A percentile compares a stretch with the other conserved stretches of the same genome.
Conservation (phyloP, 2,797 vertebrate species). For the Sphenodon punctatus region DNA sequence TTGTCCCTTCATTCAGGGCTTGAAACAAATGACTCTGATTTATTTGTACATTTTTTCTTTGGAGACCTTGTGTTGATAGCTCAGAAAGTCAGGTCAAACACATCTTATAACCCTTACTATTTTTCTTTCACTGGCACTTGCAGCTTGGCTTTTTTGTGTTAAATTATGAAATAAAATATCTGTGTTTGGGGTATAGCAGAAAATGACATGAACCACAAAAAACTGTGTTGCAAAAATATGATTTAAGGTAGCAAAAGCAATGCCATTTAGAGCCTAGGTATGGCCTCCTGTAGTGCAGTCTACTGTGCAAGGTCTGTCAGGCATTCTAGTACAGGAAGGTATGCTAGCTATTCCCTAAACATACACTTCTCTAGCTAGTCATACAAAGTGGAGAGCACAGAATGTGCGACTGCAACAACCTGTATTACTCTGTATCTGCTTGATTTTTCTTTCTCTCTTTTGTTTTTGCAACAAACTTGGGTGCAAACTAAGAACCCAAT, state of each 20-base stretch:
- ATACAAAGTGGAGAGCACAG: not conserved
- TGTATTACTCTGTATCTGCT: not conserved
- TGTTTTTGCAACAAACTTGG: not conserved
- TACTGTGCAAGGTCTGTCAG: not conserved
- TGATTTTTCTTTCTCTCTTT: not conserved
- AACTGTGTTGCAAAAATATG: not conserved
- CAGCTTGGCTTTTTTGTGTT: not conserved
- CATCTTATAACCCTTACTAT: not conserved
- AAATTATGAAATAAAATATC: not conserved
- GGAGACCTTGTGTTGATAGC: not conserved
- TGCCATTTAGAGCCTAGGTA: not conserved
- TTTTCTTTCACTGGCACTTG: not conserved
- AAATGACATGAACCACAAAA: not conserved
- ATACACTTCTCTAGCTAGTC: not conserved
- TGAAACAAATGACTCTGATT: not conserved
- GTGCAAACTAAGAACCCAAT: not conserved
- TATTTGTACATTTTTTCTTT: too few relatives aligned
- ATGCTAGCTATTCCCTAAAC: too few relatives aligned
- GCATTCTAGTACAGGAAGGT: not conserved
- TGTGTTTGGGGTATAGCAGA: not conserved
- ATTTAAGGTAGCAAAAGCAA: not conserved
- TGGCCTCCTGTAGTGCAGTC: not conserved
- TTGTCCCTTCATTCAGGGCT: not conserved
- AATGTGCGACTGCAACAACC: not conserved
- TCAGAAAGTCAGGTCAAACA: not conserved